phyloP scores from a whole-genome alignment of 2,888 invertebrate species.

The Lepidonotus clava region DNA sequence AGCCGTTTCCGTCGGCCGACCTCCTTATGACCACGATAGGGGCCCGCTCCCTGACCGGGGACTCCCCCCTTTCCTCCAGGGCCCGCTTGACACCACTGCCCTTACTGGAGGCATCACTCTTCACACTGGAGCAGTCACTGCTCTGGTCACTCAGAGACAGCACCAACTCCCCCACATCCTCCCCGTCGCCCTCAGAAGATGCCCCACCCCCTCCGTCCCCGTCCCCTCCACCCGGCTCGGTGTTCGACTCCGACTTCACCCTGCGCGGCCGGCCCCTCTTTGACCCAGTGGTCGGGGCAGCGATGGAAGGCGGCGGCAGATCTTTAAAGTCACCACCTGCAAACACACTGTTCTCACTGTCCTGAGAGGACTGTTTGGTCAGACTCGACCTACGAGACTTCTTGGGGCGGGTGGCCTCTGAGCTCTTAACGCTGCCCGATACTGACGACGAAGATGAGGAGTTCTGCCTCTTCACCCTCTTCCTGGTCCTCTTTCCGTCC shows the following conservation, averaged over 20 bases:
- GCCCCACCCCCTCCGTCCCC: neutral
- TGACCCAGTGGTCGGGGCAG: neutral
- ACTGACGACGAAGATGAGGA: neutral
- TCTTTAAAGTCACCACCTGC: too few relatives aligned
- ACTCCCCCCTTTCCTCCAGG: neutral
- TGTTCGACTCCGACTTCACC: neutral
- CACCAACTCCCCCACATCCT: neutral
- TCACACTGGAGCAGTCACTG: neutral
- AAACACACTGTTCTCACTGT: neutral
- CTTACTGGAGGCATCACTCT: too few relatives aligned
- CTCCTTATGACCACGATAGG: conserved; percentile 34
- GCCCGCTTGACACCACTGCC: too few relatives aligned
- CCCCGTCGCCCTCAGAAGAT: neutral
- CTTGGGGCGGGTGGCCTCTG: neutral
- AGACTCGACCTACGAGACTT: neutral
- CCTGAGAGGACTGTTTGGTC: neutral
- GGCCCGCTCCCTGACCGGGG: neutral
- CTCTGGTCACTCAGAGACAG: neutral
- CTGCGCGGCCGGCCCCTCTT: neutral
- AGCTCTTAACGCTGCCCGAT: neutral
- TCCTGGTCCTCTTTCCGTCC: neutral
- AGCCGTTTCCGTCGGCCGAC: conserved; percentile 45
- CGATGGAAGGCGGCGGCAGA: too few relatives aligned
- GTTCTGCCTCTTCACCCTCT: neutral
- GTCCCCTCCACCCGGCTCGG: too few relatives aligned